Evolutionary conservation across 2,888 invertebrate species (phyloP), one percentile per base, ranked within the genome.

Genomic region (Notodonta ziczac): DNA sequence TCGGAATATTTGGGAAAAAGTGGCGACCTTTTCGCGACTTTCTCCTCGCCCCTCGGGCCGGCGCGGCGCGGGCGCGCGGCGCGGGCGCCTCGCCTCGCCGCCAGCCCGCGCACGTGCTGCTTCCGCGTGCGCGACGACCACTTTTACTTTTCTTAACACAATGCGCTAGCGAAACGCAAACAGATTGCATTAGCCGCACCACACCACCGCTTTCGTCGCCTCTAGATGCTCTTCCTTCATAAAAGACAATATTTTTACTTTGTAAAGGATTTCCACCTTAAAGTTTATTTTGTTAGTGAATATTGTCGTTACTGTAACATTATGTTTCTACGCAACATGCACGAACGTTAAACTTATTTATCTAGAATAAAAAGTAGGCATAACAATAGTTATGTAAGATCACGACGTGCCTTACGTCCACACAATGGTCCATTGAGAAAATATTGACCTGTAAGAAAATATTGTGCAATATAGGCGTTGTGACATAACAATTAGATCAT

Each of bases 1-100:
- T 91, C 80, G 74, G 90, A 92, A 92, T 93, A 93, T 93, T 93
- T 93, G 91, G 93, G 89, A 90, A 93, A 93, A 93, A 92, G 92
- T 87, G 81, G 82, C 92, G 91, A 93, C 93, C 93, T 93, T 92
- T 92, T 89, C 84, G 88, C 89, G 81, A 90, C 93, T 93, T 93
- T 93, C 93, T 86, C 89, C 76, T 78, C 78, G 74, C 76, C 72
- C 78, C 81, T 70, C 77, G 65, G 68, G 75, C 65, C 70, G 59
- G 63, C 72, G 60, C 63, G 35, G 16, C 55, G 57, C n/a, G n/a
- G n/a, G n/a, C n/a, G 65, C 60, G 59, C 52, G 48, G 66, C 73
- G 67, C 68, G 73, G 70, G 72, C 61, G 66, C 70, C 68, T 70
- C 66, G 71, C 59, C 71, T 50, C 68, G 46, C 60, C 65, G 65